These are phyloP conservation scores for Pteronotus mesoamericanus DNA, from an alignment of 2,797 vertebrate species.

Conservation along the genomic window DNA sequence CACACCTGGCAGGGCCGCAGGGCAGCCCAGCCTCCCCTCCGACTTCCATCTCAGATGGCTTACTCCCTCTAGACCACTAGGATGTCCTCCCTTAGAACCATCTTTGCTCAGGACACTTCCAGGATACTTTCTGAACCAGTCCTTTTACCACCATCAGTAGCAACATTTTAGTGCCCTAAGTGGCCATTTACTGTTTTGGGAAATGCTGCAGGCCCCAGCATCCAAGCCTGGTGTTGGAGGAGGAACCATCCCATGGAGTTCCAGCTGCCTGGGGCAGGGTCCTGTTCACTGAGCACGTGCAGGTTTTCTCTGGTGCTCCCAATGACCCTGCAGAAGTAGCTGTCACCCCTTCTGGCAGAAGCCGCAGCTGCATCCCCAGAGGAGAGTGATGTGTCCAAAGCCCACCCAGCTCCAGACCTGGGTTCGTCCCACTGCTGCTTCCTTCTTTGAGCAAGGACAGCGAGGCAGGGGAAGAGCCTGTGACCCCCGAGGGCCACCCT, in stretches of 20 bases:
- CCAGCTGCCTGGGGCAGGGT: not conserved
- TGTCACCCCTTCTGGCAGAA: too few relatives aligned
- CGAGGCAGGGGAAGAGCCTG: not conserved
- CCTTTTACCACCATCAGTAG: too few relatives aligned
- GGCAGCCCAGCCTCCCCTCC: not conserved
- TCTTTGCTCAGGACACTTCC: not conserved
- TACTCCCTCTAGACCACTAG: too few relatives aligned
- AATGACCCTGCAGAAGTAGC: not conserved
- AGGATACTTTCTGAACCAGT: not conserved
- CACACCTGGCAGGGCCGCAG: fast-evolving
- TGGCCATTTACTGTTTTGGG: not conserved
- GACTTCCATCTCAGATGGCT: not conserved
- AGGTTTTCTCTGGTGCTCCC: not conserved
- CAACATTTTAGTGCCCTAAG: not conserved
- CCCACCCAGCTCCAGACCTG: not conserved
- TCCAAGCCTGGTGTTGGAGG: not conserved
- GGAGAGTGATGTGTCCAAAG: not conserved
- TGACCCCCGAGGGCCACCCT: not conserved
- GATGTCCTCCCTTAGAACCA: too few relatives aligned
- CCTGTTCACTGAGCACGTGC: not conserved
- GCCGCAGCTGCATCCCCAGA: not conserved
- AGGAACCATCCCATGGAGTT: not conserved
- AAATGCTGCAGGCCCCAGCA: not conserved
- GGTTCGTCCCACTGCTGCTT: not conserved
- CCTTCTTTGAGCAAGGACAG: not conserved